These are phyloP conservation scores for Poliocrania exsul DNA, from an alignment of 2,797 vertebrate genomes.

Conservation along the genomic window DNA sequence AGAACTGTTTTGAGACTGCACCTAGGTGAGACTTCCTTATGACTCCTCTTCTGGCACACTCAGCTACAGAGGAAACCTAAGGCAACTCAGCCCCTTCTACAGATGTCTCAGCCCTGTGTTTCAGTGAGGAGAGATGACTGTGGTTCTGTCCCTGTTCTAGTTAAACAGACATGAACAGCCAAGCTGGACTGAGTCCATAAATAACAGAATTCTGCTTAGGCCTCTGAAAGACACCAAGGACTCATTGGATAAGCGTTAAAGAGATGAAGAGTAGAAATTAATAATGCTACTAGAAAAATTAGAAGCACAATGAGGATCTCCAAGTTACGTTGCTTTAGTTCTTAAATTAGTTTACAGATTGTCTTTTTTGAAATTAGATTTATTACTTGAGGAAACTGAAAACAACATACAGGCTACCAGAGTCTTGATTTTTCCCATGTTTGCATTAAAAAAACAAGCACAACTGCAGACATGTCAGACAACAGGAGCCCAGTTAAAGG, in stretches of 20 bases:
- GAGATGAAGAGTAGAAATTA: background rate
- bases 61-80: background rate
- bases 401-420: conserved; percentile 65
- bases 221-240: background rate
- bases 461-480: conserved; percentile 44
- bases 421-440: conserved; percentile 43
- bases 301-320: background rate
- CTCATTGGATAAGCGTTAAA: background rate
- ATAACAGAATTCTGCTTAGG: background rate
- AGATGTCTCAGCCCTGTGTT: background rate
- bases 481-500: conserved; percentile 25
- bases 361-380: conserved; percentile 53
- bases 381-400: conserved; percentile 66
- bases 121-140: background rate
- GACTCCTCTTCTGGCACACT: background rate
- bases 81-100: background rate
- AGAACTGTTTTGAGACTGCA: background rate
- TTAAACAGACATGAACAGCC: background rate
- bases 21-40: background rate
- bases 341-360: conserved; percentile 52
- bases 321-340: conserved; percentile 11
- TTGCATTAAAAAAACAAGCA: conserved; percentile 44
- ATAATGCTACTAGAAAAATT: background rate
- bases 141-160: background rate
- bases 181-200: background rate